Evolutionary conservation across 2,113 vertebrate species (phyloP), one percentile per base, ranked within the genome.

Genomic region (Mesembrinibis cayennensis): DNA sequence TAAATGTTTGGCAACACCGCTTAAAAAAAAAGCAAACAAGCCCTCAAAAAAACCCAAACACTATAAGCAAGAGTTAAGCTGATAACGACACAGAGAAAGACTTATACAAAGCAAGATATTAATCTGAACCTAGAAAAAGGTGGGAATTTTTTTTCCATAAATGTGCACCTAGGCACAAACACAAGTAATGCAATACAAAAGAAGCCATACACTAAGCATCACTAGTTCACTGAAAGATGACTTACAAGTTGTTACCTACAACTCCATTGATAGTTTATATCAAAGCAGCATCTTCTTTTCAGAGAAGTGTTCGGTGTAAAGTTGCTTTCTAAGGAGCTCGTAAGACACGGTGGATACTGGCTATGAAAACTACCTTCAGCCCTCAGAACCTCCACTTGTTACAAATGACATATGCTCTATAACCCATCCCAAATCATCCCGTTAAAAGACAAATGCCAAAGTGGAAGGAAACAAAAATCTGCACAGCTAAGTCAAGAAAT

Each of bases 341-440:
- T 32, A 66, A 30, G 15, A 56, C 44, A 55, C 30, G 22, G 16
- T 3, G 11, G 29, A 36, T 19, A 29, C 38, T 77, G 80, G 16
- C 9, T 56, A 67, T 11, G 52, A 52, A 47, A 90, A 70, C 9
- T 45, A 20, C 22, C 27, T 52, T 65, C 26, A 69, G 29, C 40
- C 22, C 22, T 52, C 34, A 62, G 32, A 40, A 8, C 20, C 14
- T 66, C 45, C 16, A 11, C 20, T 42, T 49, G 55, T n/a, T 38
- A 44, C 1, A 8, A 69, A n/a, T 1, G 2, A 34, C 4, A 0
- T 13, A 49, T 5, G 42, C n/a, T 77, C 29, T 38, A n/a, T 14
- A 40, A 67, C 49, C 56, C 3, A 36, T 13, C 58, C 52, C 62
- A 66, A 36, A 77, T 38, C 52, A 87, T 11, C 14, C 30, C 3